Conservation (phyloP, 92 coral and sea anemone genomes). For the Epizoanthus fatuus region DNA sequence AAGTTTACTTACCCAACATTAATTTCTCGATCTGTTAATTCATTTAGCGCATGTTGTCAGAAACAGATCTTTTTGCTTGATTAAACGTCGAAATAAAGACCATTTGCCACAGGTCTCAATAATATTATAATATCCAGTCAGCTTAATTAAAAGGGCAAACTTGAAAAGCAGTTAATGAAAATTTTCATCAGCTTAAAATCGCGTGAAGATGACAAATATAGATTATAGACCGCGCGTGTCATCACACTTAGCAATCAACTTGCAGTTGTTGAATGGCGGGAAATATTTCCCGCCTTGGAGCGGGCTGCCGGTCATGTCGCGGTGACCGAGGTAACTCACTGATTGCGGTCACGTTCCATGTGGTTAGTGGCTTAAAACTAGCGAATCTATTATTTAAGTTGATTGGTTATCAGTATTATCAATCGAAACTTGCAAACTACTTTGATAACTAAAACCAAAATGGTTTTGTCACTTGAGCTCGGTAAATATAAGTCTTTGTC, state of each 20-base stretch:
- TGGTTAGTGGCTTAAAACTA: background rate
- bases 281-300: background rate
- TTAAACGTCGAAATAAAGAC: constrained; percentile 40
- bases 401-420: constrained; percentile 3
- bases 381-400: constrained; percentile 3
- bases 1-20: constrained; percentile 33
- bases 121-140: constrained; percentile 34
- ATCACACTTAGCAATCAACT: background rate
- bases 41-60: constrained; percentile 41
- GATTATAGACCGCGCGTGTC: constrained; percentile 24
- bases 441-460: constrained; percentile 3
- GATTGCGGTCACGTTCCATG: background rate
- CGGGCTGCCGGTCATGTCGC: background rate
- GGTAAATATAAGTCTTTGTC: background rate
- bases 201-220: constrained; percentile 37
- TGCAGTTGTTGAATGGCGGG: background rate
- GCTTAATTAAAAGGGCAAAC: constrained; percentile 45
- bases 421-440: constrained; percentile 17
- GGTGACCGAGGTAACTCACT: background rate
- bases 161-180: constrained; percentile 51
- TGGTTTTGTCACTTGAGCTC: constrained; percentile 17
- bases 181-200: constrained; percentile 47
- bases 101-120: constrained; percentile 7
- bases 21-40: constrained; percentile 43
- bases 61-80: constrained; percentile 38